Evolutionary conservation across 2,888 invertebrate species (phyloP).

Genomic region (Poecilobothrus nobilitatus): DNA sequence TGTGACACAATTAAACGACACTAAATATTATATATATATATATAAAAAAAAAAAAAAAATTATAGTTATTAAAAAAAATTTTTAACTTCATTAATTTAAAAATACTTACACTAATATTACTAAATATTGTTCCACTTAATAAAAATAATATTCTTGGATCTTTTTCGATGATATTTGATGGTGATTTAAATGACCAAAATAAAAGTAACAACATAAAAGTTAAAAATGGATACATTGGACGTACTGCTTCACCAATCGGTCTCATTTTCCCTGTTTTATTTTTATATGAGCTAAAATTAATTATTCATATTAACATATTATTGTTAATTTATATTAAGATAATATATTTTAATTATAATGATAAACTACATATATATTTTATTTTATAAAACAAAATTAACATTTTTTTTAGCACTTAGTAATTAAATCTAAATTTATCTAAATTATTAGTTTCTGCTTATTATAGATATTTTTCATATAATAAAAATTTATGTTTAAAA

Average conservation of each 20-base stretch:
- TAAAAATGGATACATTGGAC: conserved; percentile 75
- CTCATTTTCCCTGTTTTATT: conserved; percentile 82
- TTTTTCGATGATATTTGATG: conserved; percentile 65
- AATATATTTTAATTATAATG: too few species aligned
- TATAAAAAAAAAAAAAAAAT: neutral
- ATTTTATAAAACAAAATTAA: too few species aligned
- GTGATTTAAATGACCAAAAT: conserved; percentile 76
- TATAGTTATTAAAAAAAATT: conserved; percentile 5
- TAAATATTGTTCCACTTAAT: conserved; percentile 89
- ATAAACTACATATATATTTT: too few species aligned
- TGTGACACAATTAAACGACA: conserved; percentile 95
- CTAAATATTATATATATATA: conserved; percentile 48
- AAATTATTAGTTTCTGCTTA: too few species aligned
- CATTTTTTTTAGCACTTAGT: too few species aligned
- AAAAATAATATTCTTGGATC: conserved; percentile 84
- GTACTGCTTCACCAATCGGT: conserved; percentile 66
- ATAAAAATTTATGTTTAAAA: too few species aligned
- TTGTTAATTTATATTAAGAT: too few species aligned
- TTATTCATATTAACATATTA: conserved; percentile 7
- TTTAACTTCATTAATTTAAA: neutral
- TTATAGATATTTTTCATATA: too few species aligned
- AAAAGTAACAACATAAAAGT: conserved; percentile 67
- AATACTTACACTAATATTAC: conserved; percentile 88
- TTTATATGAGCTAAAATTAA: conserved; percentile 61
- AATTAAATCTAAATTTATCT: too few species aligned